phyloP scores from a whole-genome alignment of 2,113 vertebrate species.

The Phoxinus phoxinus region DNA sequence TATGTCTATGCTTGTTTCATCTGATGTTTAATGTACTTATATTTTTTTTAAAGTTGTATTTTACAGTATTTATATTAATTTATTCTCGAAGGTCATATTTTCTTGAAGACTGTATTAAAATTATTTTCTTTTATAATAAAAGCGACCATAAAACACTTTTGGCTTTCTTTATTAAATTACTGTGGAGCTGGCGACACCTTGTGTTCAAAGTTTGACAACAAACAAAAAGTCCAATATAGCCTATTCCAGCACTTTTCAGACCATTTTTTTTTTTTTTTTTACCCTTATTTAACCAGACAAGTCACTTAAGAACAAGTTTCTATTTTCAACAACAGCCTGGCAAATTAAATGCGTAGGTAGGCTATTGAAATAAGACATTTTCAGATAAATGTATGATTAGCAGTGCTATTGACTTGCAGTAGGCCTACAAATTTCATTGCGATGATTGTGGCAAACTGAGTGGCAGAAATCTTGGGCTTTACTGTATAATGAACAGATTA shows the following conservation, averaged over 20 bases:
- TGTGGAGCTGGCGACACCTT: constrained; percentile 51
- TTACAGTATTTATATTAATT: constrained; percentile 51
- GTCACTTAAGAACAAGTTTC: too few relatives aligned
- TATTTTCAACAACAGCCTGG: too few relatives aligned
- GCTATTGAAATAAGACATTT: neutral
- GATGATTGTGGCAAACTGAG: neutral
- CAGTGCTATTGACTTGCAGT: neutral
- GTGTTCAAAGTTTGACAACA: constrained; percentile 25
- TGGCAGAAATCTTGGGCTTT: neutral
- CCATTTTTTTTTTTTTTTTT: too few relatives aligned
- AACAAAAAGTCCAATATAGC: neutral
- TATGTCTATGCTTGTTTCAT: neutral
- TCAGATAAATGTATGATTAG: neutral
- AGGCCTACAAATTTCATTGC: neutral
- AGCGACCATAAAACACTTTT: neutral
- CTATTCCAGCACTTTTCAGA: neutral
- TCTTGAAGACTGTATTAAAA: constrained; percentile 51
- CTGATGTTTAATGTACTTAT: constrained; percentile 42
- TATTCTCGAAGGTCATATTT: constrained; percentile 42
- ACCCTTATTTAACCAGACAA: too few relatives aligned
- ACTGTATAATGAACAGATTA: neutral
- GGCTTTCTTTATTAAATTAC: neutral
- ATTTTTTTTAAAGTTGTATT: constrained; percentile 39
- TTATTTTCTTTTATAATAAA: constrained; percentile 54
- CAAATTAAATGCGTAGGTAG: neutral